Conservation (phyloP, 2,797 vertebrate genomes). For the Centroberyx gerrardi region DNA sequence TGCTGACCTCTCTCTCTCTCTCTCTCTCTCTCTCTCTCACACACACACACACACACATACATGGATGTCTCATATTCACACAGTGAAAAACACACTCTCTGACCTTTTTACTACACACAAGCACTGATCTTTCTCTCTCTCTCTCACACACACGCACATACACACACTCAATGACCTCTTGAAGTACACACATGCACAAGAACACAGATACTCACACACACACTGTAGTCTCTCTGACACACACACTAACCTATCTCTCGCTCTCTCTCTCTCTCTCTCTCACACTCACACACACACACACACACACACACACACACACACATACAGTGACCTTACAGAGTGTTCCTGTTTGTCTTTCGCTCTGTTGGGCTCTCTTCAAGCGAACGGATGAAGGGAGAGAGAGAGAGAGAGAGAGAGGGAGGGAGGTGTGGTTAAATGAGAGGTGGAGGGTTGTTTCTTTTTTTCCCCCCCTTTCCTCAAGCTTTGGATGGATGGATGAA, state of each 20-base stretch:
- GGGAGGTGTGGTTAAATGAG: constrained; percentile 1
- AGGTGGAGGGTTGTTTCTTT: not conserved
- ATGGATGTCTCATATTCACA: constrained; percentile 8
- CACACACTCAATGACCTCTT: constrained; percentile 18
- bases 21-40: constrained; percentile 35
- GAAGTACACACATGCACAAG: not conserved
- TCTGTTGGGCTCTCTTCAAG: constrained; percentile 60
- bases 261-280: no score
- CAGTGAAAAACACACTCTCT: constrained; percentile 11
- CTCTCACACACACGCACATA: constrained; percentile 6
- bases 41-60: not conserved
- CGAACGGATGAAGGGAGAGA: constrained; percentile 8
- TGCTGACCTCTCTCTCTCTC: constrained; percentile 55
- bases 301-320: constrained; percentile 13
- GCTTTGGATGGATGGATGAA: not conserved
- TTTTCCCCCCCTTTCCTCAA: not conserved
- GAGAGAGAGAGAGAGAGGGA: not conserved
- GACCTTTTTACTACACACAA: not conserved
- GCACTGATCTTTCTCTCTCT: not conserved
- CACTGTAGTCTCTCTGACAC: not conserved
- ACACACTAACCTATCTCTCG: not conserved
- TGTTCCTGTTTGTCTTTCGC: constrained; percentile 73
- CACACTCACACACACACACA: constrained; percentile 12
- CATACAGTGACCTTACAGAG: constrained; percentile 34
- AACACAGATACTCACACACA: constrained; percentile 7